phyloP scores from a whole-genome alignment of 2,113 vertebrate genomes.

The Ursus arctos region DNA sequence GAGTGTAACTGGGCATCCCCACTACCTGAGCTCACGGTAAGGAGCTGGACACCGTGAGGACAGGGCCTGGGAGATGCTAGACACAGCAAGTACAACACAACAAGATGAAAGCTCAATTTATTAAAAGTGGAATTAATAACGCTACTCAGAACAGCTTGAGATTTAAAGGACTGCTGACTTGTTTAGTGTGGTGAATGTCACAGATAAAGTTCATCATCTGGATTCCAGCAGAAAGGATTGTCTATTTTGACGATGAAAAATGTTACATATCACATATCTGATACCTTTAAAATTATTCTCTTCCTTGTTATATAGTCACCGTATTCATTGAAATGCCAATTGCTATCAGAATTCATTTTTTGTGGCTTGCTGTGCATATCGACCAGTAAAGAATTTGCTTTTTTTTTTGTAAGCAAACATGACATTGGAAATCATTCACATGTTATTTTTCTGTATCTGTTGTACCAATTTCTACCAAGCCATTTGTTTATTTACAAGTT shows the following conservation, averaged over 20 bases:
- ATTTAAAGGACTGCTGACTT: not conserved
- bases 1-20: not conserved
- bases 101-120: not conserved
- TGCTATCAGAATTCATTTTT: not conserved
- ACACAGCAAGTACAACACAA: not conserved
- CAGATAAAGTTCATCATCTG: not conserved
- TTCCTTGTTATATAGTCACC: not conserved
- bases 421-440: not conserved
- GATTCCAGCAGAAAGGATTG: not conserved
- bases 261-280: not conserved
- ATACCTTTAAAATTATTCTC: not conserved
- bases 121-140: not conserved
- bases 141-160: not conserved
- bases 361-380: not conserved
- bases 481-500: slow-evolving; percentile 1
- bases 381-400: not conserved
- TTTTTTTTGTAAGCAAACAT: not conserved
- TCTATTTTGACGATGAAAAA: not conserved
- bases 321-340: not conserved
- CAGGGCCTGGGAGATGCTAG: not conserved
- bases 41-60: not conserved
- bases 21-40: not conserved
- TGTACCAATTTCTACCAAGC: not conserved
- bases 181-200: not conserved
- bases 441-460: not conserved